phyloP scores from a whole-genome alignment of 2,113 vertebrate species.

The Alethe castanea region DNA sequence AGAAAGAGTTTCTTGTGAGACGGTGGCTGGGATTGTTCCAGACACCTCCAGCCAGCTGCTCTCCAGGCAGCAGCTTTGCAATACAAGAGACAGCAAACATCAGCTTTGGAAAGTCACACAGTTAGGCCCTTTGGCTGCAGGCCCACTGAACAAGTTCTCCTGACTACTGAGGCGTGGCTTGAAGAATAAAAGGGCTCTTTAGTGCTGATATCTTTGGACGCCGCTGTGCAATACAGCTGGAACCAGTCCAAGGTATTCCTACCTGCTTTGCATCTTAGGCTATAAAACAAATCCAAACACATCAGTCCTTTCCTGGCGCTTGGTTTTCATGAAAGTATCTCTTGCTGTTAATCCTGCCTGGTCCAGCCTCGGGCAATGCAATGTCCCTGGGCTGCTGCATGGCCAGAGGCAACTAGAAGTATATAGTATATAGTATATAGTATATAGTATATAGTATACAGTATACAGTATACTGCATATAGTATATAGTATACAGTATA shows the following conservation, averaged over 20 bases:
- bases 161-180: slow-evolving; percentile 7
- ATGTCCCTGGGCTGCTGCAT: neutral
- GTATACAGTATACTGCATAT: no score
- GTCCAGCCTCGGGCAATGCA: neutral
- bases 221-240: neutral
- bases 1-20: slow-evolving; percentile 60
- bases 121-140: slow-evolving; percentile 40
- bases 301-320: neutral
- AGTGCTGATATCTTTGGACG: neutral
- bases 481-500: no score
- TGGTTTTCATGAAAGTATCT: neutral
- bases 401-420: neutral
- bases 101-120: neutral
- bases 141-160: slow-evolving; percentile 14
- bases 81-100: slow-evolving; percentile 52
- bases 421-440: neutral
- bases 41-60: slow-evolving; percentile 64
- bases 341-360: neutral
- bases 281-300: slow-evolving; percentile 6
- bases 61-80: slow-evolving; percentile 53
- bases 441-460: no score
- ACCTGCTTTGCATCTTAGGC: slow-evolving; percentile 33
- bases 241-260: neutral
- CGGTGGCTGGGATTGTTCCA: slow-evolving; percentile 49
- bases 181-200: slow-evolving; percentile 17